Evolutionary conservation across 2,888 invertebrate species (phyloP), one percentile per base, ranked within the genome.

Genomic region (Chrysodeixis includens): DNA sequence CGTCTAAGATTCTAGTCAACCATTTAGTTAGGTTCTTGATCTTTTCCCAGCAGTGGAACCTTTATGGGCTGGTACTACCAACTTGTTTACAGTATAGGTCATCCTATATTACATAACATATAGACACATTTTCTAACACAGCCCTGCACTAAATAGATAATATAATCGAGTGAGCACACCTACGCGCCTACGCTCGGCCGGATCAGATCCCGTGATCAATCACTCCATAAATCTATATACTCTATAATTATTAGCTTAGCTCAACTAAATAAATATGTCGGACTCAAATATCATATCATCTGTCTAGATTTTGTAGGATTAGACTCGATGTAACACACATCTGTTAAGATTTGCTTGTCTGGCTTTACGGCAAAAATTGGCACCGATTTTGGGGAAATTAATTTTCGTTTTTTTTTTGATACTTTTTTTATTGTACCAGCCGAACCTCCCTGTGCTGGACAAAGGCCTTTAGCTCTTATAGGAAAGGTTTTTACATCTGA

Each of bases 191-290:
- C 9, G 46, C 35, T 54, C 32, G 12, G 10, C 30, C 14, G 32
- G 52, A 58, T 53, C 26, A 30, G 62, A 18, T n/a, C 20, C 10
- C 26, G 3, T 57, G 16, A 66, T 67, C 55, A 69, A 58, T 67
- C 55, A 51, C 40, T 16, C 30, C 58, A 67, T 58, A 20, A 67
- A 67, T 69, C 51, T 9, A 16, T 52, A 58, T 26, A 62, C 58
- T 52, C 30, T 56, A 62, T 20, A 51, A 22, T 56, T 59, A 59
- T 51, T 22, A 44, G 10, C 40, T 55, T 2, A 55, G 44, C 49
- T 55, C 32, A 20, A 56, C 14, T 26, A 57, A 54, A 67, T 67
- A 61, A 65, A 65, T 58, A 58, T 58, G 46, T 54, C 35, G 14
- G 10, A 9, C 12, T 26, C 26, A 12, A 57, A 51, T 57, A 67